phyloP scores from a whole-genome alignment of 2,888 invertebrate species.

The Tenthredo distinguenda region DNA sequence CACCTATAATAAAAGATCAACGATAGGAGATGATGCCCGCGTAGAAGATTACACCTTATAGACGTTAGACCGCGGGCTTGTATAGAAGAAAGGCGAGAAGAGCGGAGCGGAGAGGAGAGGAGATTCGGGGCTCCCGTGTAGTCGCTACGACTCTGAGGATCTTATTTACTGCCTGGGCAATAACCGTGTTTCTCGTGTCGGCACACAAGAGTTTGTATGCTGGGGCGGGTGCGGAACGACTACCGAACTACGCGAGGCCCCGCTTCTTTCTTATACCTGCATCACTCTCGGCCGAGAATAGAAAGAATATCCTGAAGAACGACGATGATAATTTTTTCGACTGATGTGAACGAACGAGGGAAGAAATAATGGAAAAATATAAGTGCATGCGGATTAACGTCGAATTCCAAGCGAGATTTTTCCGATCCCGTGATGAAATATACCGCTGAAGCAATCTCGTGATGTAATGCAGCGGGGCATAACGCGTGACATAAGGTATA shows the following conservation, averaged over 20 bases:
- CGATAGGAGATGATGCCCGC: constrained; percentile 11
- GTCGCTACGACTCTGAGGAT: not conserved
- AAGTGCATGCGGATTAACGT: too few relatives aligned
- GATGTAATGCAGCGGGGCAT: not conserved
- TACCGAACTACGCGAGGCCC: constrained; percentile 34
- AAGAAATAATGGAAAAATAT: too few relatives aligned
- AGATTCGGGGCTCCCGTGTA: constrained; percentile 11
- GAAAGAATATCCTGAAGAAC: not conserved
- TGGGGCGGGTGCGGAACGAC: constrained; percentile 37
- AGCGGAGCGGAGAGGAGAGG: not conserved
- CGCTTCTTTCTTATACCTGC: not conserved
- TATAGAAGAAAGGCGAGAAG: not conserved
- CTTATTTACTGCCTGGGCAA: constrained; percentile 47
- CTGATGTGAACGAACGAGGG: too few relatives aligned
- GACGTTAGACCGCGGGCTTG: not conserved
- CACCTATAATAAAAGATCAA: constrained; percentile 37
- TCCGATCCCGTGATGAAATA: not conserved
- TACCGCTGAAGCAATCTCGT: not conserved
- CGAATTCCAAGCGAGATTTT: not conserved
- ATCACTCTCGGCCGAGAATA: not conserved
- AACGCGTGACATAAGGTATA: not conserved
- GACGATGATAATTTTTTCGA: too few relatives aligned
- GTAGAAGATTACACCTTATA: constrained; percentile 48
- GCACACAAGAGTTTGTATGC: constrained; percentile 16
- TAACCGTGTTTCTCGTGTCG: constrained; percentile 50